A percentile compares a stretch with the other conserved stretches of the same genome.
Evolutionary conservation across 2,797 vertebrate genomes (phyloP).

Genomic region (Notolepis coatsorum): DNA sequence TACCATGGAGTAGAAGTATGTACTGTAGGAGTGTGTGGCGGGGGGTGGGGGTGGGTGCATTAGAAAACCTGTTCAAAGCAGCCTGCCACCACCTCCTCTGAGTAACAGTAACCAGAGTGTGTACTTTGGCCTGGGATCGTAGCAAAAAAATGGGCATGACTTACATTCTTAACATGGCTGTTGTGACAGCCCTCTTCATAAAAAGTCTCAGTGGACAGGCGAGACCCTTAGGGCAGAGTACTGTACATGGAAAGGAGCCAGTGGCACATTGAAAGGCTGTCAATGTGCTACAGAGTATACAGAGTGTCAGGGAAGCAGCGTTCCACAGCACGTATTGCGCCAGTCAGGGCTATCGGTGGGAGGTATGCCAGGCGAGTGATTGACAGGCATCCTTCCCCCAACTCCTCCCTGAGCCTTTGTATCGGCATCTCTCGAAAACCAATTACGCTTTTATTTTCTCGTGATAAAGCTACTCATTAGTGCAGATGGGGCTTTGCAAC

Average conservation of each 20-base stretch:
- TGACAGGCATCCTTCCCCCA: constrained; percentile 40
- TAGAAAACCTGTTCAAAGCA: constrained; percentile 52
- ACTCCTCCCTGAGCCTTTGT: constrained; percentile 23
- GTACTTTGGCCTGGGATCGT: constrained; percentile 55
- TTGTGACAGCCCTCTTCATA: constrained; percentile 63
- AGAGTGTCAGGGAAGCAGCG: constrained; percentile 37
- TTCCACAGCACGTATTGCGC: constrained; percentile 7
- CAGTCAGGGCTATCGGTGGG: constrained; percentile 30
- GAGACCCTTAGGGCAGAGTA: constrained; percentile 46
- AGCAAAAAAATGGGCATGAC: constrained; percentile 7
- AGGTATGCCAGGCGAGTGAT: constrained; percentile 34
- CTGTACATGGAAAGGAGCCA: constrained; percentile 54
- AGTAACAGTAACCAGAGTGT: constrained; percentile 63
- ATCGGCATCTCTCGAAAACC: constrained; percentile 31
- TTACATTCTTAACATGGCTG: constrained; percentile 55
- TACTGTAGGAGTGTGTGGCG: constrained; percentile 38
- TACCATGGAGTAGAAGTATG: constrained; percentile 62
- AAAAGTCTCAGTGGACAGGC: constrained; percentile 57
- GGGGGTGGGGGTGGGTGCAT: no score
- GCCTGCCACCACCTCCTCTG: constrained; percentile 45
- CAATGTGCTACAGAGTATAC: constrained; percentile 24
- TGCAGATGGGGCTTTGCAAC: no score
- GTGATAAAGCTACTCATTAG: constrained; percentile 73
- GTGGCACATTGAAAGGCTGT: constrained; percentile 39
- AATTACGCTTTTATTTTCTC: constrained; percentile 75